Conservation (phyloP, 2,888 invertebrate species). For the Kryphioiulus occultus region DNA sequence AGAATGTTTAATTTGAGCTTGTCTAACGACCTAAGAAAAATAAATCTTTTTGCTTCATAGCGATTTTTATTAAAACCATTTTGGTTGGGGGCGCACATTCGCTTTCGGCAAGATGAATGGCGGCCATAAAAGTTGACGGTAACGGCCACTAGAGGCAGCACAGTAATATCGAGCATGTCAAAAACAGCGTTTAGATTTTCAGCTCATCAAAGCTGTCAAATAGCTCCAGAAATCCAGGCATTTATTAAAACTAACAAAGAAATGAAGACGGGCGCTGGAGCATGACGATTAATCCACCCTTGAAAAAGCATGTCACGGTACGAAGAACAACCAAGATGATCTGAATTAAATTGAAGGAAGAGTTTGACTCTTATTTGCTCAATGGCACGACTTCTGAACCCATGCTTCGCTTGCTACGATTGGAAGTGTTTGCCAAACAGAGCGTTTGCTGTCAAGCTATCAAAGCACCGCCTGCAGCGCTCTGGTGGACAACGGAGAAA, state of each 20-base stretch:
- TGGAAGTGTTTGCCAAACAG: no score
- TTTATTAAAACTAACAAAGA: background rate
- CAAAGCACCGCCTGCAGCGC: no score
- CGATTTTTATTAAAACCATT: constrained; percentile 21
- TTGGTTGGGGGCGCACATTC: background rate
- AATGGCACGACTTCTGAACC: no score
- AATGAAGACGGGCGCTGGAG: background rate
- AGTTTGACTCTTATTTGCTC: no score
- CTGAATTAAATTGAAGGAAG: no score
- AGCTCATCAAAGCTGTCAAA: background rate
- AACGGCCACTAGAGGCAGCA: background rate
- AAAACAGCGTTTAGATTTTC: background rate
- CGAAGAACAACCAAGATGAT: no score
- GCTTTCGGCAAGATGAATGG: background rate
- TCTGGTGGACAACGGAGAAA: no score
- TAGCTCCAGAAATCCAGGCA: background rate
- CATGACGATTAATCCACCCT: no score
- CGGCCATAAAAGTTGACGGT: background rate
- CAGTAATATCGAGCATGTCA: background rate
- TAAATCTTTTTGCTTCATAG: background rate
- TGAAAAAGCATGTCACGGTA: no score
- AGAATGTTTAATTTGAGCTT: constrained; percentile 42
- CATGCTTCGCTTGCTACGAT: no score
- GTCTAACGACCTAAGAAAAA: constrained; percentile 41
- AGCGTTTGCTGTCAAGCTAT: no score